Base-by-base conservation (phyloP, 2,113 vertebrate species). In the Ovibos moschatus region DNA sequence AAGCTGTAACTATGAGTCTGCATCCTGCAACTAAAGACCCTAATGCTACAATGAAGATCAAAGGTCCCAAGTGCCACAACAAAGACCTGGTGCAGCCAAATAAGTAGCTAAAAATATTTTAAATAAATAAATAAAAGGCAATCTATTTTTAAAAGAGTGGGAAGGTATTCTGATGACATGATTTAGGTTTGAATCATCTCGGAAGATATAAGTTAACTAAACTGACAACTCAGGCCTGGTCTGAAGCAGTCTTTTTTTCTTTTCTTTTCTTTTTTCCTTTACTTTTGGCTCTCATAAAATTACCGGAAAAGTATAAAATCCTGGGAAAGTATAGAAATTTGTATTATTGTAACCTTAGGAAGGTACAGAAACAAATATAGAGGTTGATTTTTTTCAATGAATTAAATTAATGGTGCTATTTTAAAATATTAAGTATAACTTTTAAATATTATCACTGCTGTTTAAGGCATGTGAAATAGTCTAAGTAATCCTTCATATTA, bases 401-500 rank as follows among this genome's bases (percentile, higher is more conserved):
- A 47, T 53, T 71, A 14, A 97, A 83, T 7, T 96, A 43, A 89
- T 51, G 17, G 4, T 82, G n/a, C 95, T 91, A 76, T 76, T 97
- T 97, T 90, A 67, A 94, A 90, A 71, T 81, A 78, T 28, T 81
- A 96, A 74, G n/a, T 82, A 9, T 87, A 92, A 36, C 47, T 95
- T 94, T 87, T 71, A 74, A 43, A 74, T 74, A 82, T 88, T 60
- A 79, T 89, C 25, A 94, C 36, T 79, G 90, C 51, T 91, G 4
- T 91, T 93, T 83, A 95, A 92, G 55, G 19, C 47, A 94, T 89
- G 28, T 96, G 96, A 93, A 95, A 50, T 83, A 95, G 50, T 93
- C 11, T 91, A 97, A 95, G 82, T 51, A 96, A 91, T 76, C 6
- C 67, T 91, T 93, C 51, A 74, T 47, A 71, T 89, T 67, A 78